These are phyloP conservation scores for Sphenopsis melanotis DNA, from an alignment of 2,797 vertebrate genomes.

Conservation along the genomic window DNA sequence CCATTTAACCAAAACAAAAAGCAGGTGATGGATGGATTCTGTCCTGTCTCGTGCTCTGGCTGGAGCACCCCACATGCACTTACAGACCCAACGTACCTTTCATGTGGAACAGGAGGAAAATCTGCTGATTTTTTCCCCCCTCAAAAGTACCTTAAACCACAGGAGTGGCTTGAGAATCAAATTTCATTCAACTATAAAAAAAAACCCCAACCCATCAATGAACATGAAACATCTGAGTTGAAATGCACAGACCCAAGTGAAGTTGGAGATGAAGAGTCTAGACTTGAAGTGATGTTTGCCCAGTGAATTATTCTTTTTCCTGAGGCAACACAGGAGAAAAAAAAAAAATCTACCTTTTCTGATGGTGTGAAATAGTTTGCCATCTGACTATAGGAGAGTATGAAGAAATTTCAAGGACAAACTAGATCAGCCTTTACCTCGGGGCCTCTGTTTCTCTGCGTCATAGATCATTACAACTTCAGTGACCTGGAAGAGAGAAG, in stretches of 20 bases:
- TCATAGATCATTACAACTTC: slow-evolving; percentile 99
- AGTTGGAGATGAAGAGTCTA: slow-evolving; percentile 51
- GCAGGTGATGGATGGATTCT: slow-evolving; percentile 10
- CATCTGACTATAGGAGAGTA: slow-evolving; percentile 87
- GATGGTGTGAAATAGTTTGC: slow-evolving; percentile 90
- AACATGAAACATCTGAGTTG: slow-evolving; percentile 37
- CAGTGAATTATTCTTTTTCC: slow-evolving; percentile 52
- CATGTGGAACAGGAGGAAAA: neutral
- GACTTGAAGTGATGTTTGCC: slow-evolving; percentile 33
- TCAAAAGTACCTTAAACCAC: neutral
- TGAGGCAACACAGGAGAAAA: slow-evolving; percentile 40
- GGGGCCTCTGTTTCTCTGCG: slow-evolving; percentile 99
- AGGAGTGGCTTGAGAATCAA: neutral
- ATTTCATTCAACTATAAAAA: slow-evolving; percentile 4
- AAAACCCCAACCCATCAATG: neutral
- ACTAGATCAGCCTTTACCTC: slow-evolving; percentile 98
- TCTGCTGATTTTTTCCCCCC: neutral
- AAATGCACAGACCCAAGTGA: slow-evolving; percentile 48
- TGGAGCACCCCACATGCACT: neutral
- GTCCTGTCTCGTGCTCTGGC: neutral
- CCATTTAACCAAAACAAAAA: slow-evolving; percentile 43
- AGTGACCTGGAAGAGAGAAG: slow-evolving; percentile 90
- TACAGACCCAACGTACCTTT: neutral
- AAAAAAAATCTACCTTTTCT: slow-evolving; percentile 57
- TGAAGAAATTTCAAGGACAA: slow-evolving; percentile 83